Conservation (phyloP, 92 coral and sea anemone species). For the Parazoanthus swiftii region DNA sequence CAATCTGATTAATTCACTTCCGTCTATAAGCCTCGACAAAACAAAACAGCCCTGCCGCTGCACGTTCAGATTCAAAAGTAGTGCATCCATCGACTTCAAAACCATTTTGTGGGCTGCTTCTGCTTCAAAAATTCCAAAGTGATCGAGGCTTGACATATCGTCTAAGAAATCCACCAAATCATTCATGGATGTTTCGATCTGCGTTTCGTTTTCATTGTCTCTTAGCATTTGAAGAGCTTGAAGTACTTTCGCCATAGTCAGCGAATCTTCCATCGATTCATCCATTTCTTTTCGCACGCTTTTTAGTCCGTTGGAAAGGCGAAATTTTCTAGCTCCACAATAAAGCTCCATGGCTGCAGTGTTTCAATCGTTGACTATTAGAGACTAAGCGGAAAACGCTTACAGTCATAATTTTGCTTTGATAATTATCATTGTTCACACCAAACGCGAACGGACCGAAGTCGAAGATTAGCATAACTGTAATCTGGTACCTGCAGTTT, state of each 20-base stretch:
- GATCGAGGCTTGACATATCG: constrained; percentile 26
- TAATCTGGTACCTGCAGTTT: too few species aligned
- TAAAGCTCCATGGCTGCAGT: constrained; percentile 27
- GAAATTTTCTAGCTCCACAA: constrained; percentile 12
- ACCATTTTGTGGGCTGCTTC: constrained; percentile 57
- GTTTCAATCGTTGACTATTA: not conserved
- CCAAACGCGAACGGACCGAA: too few species aligned
- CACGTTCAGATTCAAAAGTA: constrained; percentile 48
- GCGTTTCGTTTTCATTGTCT: constrained; percentile 54
- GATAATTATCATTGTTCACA: not conserved
- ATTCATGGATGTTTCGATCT: constrained; percentile 58
- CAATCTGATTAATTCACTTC: constrained; percentile 43
- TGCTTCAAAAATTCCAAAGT: constrained; percentile 43
- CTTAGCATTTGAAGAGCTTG: constrained; percentile 50
- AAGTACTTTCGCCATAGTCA: constrained; percentile 39
- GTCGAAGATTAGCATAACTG: too few species aligned
- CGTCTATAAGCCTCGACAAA: constrained; percentile 59
- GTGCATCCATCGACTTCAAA: constrained; percentile 52
- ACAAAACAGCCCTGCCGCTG: constrained; percentile 66
- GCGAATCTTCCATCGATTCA: constrained; percentile 12
- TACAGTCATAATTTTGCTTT: not conserved
- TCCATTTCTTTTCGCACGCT: not conserved
- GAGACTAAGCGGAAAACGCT: not conserved
- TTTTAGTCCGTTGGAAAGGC: constrained; percentile 8
- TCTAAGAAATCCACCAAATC: constrained; percentile 65